Evolutionary conservation across 2,888 invertebrate genomes (phyloP), one percentile per base, ranked within the genome.

Genomic region (Congeria kusceri): DNA sequence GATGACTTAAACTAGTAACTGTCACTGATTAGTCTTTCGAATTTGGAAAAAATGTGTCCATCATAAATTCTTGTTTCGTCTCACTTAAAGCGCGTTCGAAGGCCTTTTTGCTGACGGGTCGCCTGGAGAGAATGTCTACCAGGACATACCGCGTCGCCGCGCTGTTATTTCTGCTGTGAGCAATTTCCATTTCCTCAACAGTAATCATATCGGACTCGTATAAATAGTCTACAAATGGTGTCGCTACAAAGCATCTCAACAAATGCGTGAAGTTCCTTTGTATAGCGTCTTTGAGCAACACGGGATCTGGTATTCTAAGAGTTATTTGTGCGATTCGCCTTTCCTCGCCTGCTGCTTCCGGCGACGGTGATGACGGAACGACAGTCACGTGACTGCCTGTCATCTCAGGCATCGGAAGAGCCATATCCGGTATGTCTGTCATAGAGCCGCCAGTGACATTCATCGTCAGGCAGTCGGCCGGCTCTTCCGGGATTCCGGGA

Each of bases 211-310:
- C 27, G 7, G 46, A 44, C 58, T 72, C 71, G 47, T 57, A 72
- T 58, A 72, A 64, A 25, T 64, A 23, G 49, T 72, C 71, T 23
- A 72, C 46, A 65, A 72, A 64, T 23, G 63, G 64, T 4, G 63
- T 46, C 27, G 64, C 71, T n/a, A 47, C 47, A 47, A 72, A 72
- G 11, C 46, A 20, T 39, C 64, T 64, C 58, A 58, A 44, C 18
- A 77, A 57, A n/a, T 13, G 23, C 5, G 77, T 77, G 28, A 77
- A 77, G 32, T 77, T 62, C 27, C 47, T 77, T 25, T 57, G 66
- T 29, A 77, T 77, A 9, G 67, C 63, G 15, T 71, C 62, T 1
- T 49, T 47, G 11, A 77, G 25, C 9, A 20, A 18, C 11, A 77
- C 63, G 3, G 61, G 64, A 27, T 71, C 77, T 5, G 46, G 65